These are phyloP conservation scores for Physella acuta DNA, from an alignment of 1,140 invertebrate species.

Conservation along the genomic window DNA sequence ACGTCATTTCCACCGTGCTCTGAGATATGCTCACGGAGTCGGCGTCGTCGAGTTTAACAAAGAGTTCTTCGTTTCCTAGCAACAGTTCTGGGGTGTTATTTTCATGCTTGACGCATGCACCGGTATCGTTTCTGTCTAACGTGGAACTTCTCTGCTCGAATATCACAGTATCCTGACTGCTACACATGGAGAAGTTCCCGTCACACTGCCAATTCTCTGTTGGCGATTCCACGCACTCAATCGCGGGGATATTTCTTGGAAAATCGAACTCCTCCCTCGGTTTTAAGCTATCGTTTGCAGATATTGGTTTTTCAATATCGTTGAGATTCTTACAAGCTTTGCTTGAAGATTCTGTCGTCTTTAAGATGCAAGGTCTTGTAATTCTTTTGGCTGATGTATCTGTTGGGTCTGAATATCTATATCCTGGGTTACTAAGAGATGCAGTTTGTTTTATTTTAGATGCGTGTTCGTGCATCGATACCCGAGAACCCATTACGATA, in stretches of 20 bases:
- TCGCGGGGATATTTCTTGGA: constrained; percentile 3
- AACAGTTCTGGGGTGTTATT: neutral
- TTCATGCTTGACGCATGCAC: no score
- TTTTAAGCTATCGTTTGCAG: no score
- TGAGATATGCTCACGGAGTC: neutral
- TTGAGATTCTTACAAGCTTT: neutral
- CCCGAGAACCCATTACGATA: neutral
- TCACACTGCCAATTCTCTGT: constrained; percentile 15
- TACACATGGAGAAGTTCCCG: neutral
- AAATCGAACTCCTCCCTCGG: neutral
- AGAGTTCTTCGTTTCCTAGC: neutral
- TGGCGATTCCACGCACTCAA: constrained; percentile 8
- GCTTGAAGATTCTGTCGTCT: neutral
- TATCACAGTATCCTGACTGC: no score
- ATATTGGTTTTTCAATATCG: neutral
- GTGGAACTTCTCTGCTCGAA: no score
- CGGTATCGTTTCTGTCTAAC: no score
- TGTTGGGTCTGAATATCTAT: neutral
- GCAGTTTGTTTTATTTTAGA: neutral
- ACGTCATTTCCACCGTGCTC: neutral
- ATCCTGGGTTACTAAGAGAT: neutral
- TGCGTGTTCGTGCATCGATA: neutral
- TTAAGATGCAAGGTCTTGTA: neutral
- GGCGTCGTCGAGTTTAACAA: neutral
- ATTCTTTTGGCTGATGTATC: neutral